Base-by-base conservation (phyloP, 2,888 invertebrate species). In the Cecidostiba fungosa region DNA sequence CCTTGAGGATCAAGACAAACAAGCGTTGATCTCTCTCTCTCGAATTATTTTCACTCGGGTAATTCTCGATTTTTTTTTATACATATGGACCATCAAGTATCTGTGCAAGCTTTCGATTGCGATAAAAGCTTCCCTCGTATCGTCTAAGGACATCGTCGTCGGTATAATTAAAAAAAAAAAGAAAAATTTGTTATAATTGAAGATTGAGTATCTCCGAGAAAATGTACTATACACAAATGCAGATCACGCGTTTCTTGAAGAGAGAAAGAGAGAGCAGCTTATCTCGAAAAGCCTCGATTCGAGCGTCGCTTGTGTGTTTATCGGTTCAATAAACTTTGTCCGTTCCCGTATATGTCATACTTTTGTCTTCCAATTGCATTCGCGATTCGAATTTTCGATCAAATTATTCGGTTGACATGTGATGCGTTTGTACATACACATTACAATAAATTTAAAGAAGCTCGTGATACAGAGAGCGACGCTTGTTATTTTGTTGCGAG, bases 271-370 rank as follows among this genome's bases (percentile, higher is more conserved):
- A 6, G 6, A 3, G 6, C 19, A 19, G 54, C 66, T 85, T 85
- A 85, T 85, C 85, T 43, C n/a, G 23, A 66, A 50, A 73, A 85
- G 66, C 73, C 73, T 85, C 77, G 72, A 85, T 77, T 82, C 66
- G 59, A 77, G 62, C 62, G 50, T 16, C 59, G 77, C 72, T n/a
- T 23, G 39, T 10, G n/a, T 1, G 12, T 69, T 85, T 85, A 78
- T 79, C 74, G 54, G 85, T 85, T 85, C 85, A 85, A 85, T 82
- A 82, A 82, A 85, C 85, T 85, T 82, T 85, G 69, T 70, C 23
- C 19, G n/a, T 10, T n/a, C n/a, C 54, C 54, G 36, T 77, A 62
- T 16, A 59, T 47, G 69, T 23, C 59, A 8, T 74, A 12, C 8
- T 43, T 82, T 74, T 47, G 23, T 62, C 62, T 47, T 47, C 29